Percentiles rank a stretch among this genome's conserved stretches.
These are phyloP conservation scores for Lanistes nyassanus DNA, from an alignment of 1,140 invertebrate species.

Conservation along the genomic window DNA sequence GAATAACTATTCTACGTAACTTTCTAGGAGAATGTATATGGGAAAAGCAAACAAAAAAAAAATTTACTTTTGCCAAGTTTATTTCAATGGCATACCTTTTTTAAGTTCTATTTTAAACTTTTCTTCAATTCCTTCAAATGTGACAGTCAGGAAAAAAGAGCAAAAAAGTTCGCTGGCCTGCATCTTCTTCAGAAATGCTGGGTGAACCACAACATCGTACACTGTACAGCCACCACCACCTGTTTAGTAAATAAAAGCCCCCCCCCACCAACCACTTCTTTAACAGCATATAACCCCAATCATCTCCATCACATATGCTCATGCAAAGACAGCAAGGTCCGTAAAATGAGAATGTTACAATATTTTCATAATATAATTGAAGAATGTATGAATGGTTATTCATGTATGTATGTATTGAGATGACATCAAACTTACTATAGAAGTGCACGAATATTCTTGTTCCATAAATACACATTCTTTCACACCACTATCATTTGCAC, in stretches of 20 bases:
- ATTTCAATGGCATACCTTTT: slow-evolving; percentile 66
- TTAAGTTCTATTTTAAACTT: slow-evolving; percentile 79
- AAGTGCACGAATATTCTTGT: not conserved
- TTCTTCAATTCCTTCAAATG: slow-evolving; percentile 79
- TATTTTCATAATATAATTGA: too few relatives aligned
- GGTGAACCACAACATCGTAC: slow-evolving; percentile 82
- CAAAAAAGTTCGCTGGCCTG: slow-evolving; percentile 76
- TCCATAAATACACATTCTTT: not conserved
- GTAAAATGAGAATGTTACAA: too few relatives aligned
- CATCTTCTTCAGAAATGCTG: slow-evolving; percentile 74
- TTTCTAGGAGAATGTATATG: too few relatives aligned
- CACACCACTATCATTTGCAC: not conserved
- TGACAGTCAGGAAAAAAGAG: slow-evolving; percentile 79
- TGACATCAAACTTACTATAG: not conserved
- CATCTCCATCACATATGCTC: too few relatives aligned
- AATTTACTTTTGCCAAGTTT: not conserved
- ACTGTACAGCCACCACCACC: slow-evolving; percentile 76
- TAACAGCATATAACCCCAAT: too few relatives aligned
- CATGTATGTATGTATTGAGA: too few relatives aligned
- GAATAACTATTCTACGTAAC: not conserved
- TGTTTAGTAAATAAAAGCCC: slow-evolving; percentile 52
- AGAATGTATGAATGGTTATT: too few relatives aligned
- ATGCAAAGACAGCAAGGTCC: too few relatives aligned
- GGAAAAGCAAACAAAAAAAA: too few relatives aligned
- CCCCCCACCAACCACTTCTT: too few relatives aligned